Base-by-base conservation (phyloP, 2,113 vertebrate genomes). In the Globicephala melas region DNA sequence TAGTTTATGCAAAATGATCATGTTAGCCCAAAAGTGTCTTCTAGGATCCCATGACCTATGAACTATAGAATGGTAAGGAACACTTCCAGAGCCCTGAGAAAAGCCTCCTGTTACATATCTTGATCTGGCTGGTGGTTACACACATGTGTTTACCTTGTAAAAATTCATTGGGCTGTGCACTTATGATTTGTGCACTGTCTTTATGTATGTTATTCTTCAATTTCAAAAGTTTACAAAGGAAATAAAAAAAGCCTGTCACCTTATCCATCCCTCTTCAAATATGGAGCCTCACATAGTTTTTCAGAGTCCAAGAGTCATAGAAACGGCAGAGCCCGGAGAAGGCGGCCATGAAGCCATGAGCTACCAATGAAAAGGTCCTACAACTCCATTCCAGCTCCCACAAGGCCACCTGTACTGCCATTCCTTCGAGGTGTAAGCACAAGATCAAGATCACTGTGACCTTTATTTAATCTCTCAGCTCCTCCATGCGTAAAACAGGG, bases 101-200 rank as follows among this genome's bases (percentile, higher is more conserved):
- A 88, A 90, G 44, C 63, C 50, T 92, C 41, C 76, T 88, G 63
- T 55, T 92, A 41, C 36, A 87, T 84, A 84, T 94, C 88, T 92
- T 80, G 38, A 89, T 92, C 81, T 82, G 74, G 60, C 74, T 89
- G 41, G 74, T 83, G 60, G 73, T 90, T 94, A 65, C 60, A 96
- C 58, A 76, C 33, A 91, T 96, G 91, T 60, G 53, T 91, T 85
- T 93, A 86, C 36, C 89, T 94, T 96, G 77, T 85, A 81, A 94
- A 82, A 89, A 73, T 53, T 91, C 77, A 68, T 17, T 89, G 94
- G 89, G 90, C 67, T 87, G 4, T 79, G 62, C 6, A 62, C 83
- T 87, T 92, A 71, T 5, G 41, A 88, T 93, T 74, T 84, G 70
- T 94, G 36, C 33, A 80, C 50, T 94, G 71, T 65, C 73, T 89